Base-by-base conservation (phyloP, 1,140 invertebrate species). In the Eulimnadia texana region DNA sequence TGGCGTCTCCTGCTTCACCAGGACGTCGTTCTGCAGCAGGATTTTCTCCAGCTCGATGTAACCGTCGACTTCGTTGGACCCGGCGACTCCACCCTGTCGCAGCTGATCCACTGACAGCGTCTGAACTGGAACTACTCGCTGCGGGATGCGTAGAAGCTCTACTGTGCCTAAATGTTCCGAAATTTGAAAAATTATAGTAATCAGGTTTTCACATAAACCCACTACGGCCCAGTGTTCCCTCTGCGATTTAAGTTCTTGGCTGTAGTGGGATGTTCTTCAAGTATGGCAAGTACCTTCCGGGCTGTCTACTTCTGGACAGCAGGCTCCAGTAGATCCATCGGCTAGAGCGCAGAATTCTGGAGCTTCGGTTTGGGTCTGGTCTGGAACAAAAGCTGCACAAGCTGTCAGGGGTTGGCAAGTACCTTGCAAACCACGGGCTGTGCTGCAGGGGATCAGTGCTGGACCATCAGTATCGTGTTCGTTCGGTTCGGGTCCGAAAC, bases 1-100 rank as follows among this genome's bases (percentile, higher is more conserved):
- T 3, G 62, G 58, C 24, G 62, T 63, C 19, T 58, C 52, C 11
- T 42, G 42, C 29, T 60, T 24, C 2, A 63, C 50, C 10, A 28
- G 60, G n/a, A 61, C 29, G 19, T 61, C 53, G 50, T 42, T 52
- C 3, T 54, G 29, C 9, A 54, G 24, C 24, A 61, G 23, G 11
- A 22, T 2, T 23, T 53, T 28, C 53, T 54, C 60, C 19, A 61
- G 19, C 25, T 20, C 24, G 28, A 57, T 57, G 55, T 27, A 29
- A 27, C 29, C 28, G 24, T 29, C 22, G 9, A 57, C 33, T n/a
- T 27, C 20, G 25, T 57, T 20, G 25, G 25, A 6, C 16, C 33
- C 33, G 16, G 33, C 33, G 33, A 42, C 16, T 6, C 33, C 33
- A 42, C 33, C 33, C 33, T 42, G 33, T 42, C 33, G 6, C 33